Conservation (phyloP, 2,113 vertebrate genomes). For the Meriones unguiculatus region DNA sequence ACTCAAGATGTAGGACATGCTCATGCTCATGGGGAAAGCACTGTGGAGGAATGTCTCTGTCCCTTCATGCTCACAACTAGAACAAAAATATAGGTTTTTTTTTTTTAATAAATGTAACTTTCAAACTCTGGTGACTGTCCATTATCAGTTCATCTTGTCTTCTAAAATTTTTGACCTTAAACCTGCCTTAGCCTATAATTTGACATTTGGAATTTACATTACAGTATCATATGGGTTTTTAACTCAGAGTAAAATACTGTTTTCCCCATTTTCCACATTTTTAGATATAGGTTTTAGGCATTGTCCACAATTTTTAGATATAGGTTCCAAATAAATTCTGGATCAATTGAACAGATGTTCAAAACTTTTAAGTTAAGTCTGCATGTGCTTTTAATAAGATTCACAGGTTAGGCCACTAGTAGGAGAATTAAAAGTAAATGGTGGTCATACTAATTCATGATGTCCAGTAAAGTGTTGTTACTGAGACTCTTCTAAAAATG, state of each 20-base stretch:
- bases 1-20: too few species aligned
- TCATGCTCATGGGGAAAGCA: not conserved
- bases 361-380: not conserved
- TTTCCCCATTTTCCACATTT: not conserved
- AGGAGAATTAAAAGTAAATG: not conserved
- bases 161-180: not conserved
- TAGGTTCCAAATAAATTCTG: not conserved
- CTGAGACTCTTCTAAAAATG: not conserved
- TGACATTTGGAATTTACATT: not conserved
- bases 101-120: not conserved
- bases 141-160: not conserved
- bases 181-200: not conserved
- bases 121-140: not conserved
- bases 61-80: not conserved
- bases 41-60: too few species aligned
- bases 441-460: not conserved
- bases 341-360: not conserved
- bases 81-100: not conserved
- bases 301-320: not conserved
- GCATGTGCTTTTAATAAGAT: not conserved
- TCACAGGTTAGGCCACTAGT: not conserved
- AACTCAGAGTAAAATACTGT: not conserved
- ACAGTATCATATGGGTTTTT: not conserved
- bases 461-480: slow-evolving; percentile 54
- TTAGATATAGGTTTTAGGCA: not conserved